A percentile compares a stretch with the other conserved stretches of the same genome.
phyloP scores from a whole-genome alignment of 2,797 vertebrate species.

The Myripristis jacobus region DNA sequence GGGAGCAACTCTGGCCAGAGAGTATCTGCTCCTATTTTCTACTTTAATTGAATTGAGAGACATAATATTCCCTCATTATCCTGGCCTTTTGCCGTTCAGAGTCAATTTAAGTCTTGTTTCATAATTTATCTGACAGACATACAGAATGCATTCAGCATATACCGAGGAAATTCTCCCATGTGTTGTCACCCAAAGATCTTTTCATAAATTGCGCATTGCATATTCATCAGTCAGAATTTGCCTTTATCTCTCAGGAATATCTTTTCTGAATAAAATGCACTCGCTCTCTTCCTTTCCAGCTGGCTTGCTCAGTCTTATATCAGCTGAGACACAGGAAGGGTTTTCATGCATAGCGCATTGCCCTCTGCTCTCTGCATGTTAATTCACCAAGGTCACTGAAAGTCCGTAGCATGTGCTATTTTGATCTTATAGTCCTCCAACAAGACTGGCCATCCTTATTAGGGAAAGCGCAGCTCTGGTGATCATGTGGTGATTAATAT shows the following conservation, averaged over 20 bases:
- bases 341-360: conserved; percentile 35
- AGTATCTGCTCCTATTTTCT: conserved; percentile 8
- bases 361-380: conserved; percentile 53
- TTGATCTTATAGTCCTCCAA: conserved; percentile 52
- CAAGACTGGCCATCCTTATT: conserved; percentile 48
- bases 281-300: conserved; percentile 13
- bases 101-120: conserved; percentile 42
- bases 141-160: conserved; percentile 12
- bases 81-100: conserved; percentile 14
- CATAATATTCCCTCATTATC: conserved; percentile 3
- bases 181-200: conserved; percentile 34
- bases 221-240: conserved; percentile 56
- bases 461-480: conserved; percentile 37
- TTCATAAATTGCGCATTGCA: conserved; percentile 54
- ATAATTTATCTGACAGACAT: conserved; percentile 20
- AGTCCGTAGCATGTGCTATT: conserved; percentile 52
- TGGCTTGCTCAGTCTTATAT: conserved; percentile 20
- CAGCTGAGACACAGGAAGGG: conserved; percentile 36
- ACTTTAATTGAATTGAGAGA: conserved; percentile 13
- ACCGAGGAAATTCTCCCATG: conserved; percentile 19
- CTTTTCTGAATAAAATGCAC: conserved; percentile 35
- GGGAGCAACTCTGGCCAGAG: background rate
- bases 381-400: conserved; percentile 64
- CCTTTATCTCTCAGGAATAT: conserved; percentile 49
- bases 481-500: conserved; percentile 74